phyloP scores from a whole-genome alignment of 2,888 invertebrate species.

The Hartigia nigra region DNA sequence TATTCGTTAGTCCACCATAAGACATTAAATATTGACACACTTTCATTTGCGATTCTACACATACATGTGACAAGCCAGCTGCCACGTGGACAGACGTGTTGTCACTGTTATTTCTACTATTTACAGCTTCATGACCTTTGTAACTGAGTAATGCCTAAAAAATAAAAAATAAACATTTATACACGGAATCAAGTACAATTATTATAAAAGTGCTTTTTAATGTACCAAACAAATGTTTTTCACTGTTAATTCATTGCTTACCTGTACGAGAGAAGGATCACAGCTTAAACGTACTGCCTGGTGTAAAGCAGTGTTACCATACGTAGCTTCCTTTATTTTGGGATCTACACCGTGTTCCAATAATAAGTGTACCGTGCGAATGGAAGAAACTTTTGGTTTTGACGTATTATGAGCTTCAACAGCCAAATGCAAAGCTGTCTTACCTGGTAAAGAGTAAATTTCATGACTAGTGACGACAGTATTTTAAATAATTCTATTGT shows the following conservation, averaged over 20 bases:
- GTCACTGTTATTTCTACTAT: slow-evolving; percentile 43
- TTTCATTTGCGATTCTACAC: slow-evolving; percentile 42
- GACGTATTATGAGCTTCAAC: slow-evolving; percentile 46
- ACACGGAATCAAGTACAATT: background rate
- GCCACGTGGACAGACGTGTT: slow-evolving; percentile 54
- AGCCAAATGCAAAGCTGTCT: slow-evolving; percentile 55
- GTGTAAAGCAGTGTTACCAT: slow-evolving; percentile 53
- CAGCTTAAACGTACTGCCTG: slow-evolving; percentile 43
- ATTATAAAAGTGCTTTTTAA: background rate
- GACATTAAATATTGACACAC: slow-evolving; percentile 44
- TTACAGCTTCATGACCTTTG: slow-evolving; percentile 35
- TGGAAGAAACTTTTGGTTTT: slow-evolving; percentile 27
- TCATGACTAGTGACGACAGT: background rate
- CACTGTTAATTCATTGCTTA: slow-evolving; percentile 25
- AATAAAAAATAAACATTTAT: background rate
- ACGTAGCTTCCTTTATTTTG: slow-evolving; percentile 38
- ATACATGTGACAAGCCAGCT: slow-evolving; percentile 30
- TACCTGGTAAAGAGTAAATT: slow-evolving; percentile 41
- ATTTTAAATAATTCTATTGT: background rate
- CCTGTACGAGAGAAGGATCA: slow-evolving; percentile 53
- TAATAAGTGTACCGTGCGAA: slow-evolving; percentile 39
- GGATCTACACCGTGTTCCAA: slow-evolving; percentile 50
- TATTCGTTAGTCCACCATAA: slow-evolving; percentile 43
- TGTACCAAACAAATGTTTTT: background rate
- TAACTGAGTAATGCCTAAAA: slow-evolving; percentile 39